These are phyloP conservation scores for Drosophila kokeensis DNA, from an alignment of 2,888 invertebrate genomes.

Conservation along the genomic window DNA sequence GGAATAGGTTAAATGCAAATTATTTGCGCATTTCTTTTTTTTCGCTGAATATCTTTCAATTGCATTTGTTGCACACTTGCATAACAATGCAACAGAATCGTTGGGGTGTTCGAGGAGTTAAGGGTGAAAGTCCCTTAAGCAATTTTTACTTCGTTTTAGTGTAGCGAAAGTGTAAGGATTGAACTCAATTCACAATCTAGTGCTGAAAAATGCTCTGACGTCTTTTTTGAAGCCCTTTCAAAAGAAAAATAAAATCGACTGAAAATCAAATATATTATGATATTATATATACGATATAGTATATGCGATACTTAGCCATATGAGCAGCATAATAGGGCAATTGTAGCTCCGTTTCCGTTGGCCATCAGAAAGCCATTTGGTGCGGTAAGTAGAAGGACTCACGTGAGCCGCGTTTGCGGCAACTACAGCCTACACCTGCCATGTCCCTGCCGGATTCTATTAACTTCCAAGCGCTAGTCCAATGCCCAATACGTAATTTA, in stretches of 20 bases:
- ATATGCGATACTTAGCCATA: constrained; percentile 24
- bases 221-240: too few relatives aligned
- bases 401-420: constrained; percentile 31
- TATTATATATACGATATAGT: constrained; percentile 10
- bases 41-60: constrained; percentile 2
- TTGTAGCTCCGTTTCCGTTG: constrained; percentile 70
- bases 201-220: background rate
- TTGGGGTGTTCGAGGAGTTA: constrained; percentile 5
- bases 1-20: constrained; percentile 36
- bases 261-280: background rate
- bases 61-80: constrained; percentile 41
- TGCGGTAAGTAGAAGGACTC: constrained; percentile 21
- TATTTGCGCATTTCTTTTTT: constrained; percentile 21
- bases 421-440: constrained; percentile 20
- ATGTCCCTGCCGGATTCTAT: constrained; percentile 50
- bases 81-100: constrained; percentile 17
- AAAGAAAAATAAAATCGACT: background rate
- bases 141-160: background rate
- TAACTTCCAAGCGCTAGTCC: constrained; percentile 43
- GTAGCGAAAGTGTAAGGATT: background rate
- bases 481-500: constrained; percentile 52
- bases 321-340: constrained; percentile 51
- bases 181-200: background rate
- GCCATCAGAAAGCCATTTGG: constrained; percentile 74
- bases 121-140: background rate